phyloP scores from a whole-genome alignment of 2,797 vertebrate genomes.

The Hipposideros larvatus region DNA sequence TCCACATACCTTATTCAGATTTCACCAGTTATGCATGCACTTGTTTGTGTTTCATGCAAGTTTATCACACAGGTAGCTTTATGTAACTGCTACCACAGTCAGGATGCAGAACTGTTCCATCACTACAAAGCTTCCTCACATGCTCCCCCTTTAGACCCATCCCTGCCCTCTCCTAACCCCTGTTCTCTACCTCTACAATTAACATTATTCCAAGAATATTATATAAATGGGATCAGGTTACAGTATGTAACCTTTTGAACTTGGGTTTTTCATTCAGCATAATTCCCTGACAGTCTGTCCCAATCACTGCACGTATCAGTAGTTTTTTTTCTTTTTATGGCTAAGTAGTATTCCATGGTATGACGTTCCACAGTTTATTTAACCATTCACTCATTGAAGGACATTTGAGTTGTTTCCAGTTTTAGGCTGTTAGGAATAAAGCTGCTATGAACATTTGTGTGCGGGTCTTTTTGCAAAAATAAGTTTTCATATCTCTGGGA shows the following conservation, averaged over 20 bases:
- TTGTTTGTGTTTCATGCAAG: neutral
- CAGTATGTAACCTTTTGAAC: slow-evolving; percentile 31
- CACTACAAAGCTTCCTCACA: neutral
- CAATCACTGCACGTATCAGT: neutral
- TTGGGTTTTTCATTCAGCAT: neutral
- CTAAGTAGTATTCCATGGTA: neutral
- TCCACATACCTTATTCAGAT: slow-evolving; percentile 45
- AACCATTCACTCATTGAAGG: slow-evolving; percentile 21
- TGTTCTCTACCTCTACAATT: slow-evolving; percentile 31
- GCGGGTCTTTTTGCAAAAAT: neutral
- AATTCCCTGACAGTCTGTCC: neutral
- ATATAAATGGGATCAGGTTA: slow-evolving; percentile 27
- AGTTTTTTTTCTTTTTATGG: slow-evolving; percentile 50
- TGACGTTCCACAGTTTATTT: slow-evolving; percentile 37
- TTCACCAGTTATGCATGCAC: neutral
- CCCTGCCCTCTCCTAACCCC: neutral
- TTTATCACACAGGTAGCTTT: slow-evolving; percentile 56
- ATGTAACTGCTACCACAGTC: neutral
- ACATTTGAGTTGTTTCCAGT: slow-evolving; percentile 46
- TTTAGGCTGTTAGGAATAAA: slow-evolving; percentile 56
- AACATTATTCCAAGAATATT: slow-evolving; percentile 59
- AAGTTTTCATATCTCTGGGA: slow-evolving; percentile 56
- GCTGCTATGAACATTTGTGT: slow-evolving; percentile 49
- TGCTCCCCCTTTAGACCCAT: slow-evolving; percentile 5
- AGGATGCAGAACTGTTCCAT: neutral